Conservation (phyloP, 2,888 invertebrate genomes). For the Drosophila hamatofila region DNA sequence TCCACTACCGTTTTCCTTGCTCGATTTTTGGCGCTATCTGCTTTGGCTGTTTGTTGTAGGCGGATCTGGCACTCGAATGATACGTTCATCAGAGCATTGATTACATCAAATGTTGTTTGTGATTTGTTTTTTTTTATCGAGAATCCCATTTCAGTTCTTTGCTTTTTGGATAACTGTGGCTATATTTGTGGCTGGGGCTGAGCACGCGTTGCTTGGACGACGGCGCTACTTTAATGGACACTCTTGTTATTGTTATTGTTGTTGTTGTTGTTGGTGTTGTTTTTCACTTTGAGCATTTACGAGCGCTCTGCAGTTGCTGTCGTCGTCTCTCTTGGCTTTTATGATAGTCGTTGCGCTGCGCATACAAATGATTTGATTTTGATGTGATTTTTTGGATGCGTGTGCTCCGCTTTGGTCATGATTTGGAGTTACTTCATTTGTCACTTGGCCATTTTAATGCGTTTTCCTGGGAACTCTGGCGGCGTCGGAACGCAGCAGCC, state of each 20-base stretch:
- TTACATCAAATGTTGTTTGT: slow-evolving; percentile 6
- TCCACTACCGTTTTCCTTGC: slow-evolving; percentile 30
- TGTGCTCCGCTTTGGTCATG: slow-evolving; percentile 72
- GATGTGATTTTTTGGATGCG: slow-evolving; percentile 71
- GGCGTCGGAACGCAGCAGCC: slow-evolving; percentile 32
- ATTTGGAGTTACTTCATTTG: slow-evolving; percentile 79
- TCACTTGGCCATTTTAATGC: slow-evolving; percentile 79
- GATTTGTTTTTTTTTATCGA: slow-evolving; percentile 4
- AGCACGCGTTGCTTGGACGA: slow-evolving; percentile 61
- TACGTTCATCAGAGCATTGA: slow-evolving; percentile 43
- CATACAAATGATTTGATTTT: slow-evolving; percentile 84
- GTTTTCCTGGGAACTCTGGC: slow-evolving; percentile 75
- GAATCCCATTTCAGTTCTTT: slow-evolving; percentile 22
- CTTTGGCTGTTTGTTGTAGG: slow-evolving; percentile 51
- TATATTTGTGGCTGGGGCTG: slow-evolving; percentile 40
- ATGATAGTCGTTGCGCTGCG: slow-evolving; percentile 78
- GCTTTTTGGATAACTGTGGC: background rate
- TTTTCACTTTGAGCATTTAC: slow-evolving; percentile 68
- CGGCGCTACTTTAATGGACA: slow-evolving; percentile 62
- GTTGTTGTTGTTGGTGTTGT: slow-evolving; percentile 9
- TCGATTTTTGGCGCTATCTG: slow-evolving; percentile 25
- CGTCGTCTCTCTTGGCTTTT: slow-evolving; percentile 53
- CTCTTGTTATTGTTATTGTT: slow-evolving; percentile 3
- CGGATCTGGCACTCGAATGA: slow-evolving; percentile 48
- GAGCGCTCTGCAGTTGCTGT: slow-evolving; percentile 75